These are phyloP conservation scores for Clarias batrachus DNA, from an alignment of 2,113 vertebrate genomes.

Conservation along the genomic window DNA sequence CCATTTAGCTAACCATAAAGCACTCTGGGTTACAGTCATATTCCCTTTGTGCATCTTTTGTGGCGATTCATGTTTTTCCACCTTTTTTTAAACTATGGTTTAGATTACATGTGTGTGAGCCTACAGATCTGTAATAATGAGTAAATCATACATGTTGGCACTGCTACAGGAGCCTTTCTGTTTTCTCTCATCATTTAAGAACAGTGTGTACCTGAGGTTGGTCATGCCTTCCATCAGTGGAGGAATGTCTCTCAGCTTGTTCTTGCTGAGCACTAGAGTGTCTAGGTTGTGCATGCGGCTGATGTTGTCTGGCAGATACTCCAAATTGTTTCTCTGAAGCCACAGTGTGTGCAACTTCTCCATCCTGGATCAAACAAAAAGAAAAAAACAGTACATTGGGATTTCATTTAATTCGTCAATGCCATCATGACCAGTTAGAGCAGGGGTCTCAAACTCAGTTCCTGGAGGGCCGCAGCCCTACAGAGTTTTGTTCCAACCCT, in stretches of 20 bases:
- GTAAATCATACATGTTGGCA: too few relatives aligned
- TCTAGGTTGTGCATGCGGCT: conserved; percentile 79
- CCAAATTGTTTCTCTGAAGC: conserved; percentile 89
- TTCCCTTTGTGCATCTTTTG: too few relatives aligned
- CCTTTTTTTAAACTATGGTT: too few relatives aligned
- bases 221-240: conserved; percentile 83
- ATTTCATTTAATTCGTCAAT: neutral
- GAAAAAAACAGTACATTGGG: neutral
- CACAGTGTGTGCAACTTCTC: conserved; percentile 87
- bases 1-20: too few relatives aligned
- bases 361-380: conserved; percentile 76
- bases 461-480: too few relatives aligned
- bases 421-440: neutral
- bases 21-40: too few relatives aligned
- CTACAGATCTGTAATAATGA: too few relatives aligned
- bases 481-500: too few relatives aligned
- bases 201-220: conserved; percentile 76
- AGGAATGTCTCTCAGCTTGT: conserved; percentile 84
- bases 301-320: conserved; percentile 83
- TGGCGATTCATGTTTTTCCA: too few relatives aligned
- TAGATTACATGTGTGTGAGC: too few relatives aligned
- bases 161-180: neutral
- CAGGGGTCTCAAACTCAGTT: too few relatives aligned
- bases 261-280: conserved; percentile 90
- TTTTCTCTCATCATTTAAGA: neutral